phyloP scores from a whole-genome alignment of 1,140 invertebrate genomes.

The Drosophila serrata region DNA sequence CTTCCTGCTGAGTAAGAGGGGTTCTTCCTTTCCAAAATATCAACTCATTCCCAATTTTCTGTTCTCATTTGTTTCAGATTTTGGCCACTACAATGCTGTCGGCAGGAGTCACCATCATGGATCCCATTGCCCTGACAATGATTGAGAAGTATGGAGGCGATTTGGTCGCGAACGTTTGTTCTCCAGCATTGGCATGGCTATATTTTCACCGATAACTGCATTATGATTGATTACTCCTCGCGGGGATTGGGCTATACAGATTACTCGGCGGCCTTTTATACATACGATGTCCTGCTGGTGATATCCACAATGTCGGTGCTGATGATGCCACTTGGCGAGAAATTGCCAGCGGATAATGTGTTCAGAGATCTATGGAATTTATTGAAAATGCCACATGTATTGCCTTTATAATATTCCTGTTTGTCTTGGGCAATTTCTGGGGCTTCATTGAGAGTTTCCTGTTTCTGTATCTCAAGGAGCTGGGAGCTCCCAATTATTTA shows the following conservation, averaged over 20 bases:
- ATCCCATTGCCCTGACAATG: slow-evolving; percentile 92
- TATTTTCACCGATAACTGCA: slow-evolving; percentile 92
- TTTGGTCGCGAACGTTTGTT: slow-evolving; percentile 92
- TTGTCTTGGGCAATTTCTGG: slow-evolving; percentile 92
- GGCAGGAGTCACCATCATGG: slow-evolving; percentile 92
- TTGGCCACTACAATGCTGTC: slow-evolving; percentile 91
- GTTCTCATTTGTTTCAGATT: slow-evolving; percentile 86
- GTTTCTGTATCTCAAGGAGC: slow-evolving; percentile 93
- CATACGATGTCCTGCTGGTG: slow-evolving; percentile 89
- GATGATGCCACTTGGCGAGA: slow-evolving; percentile 90
- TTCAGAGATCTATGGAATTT: slow-evolving; percentile 89
- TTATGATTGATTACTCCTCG: slow-evolving; percentile 90
- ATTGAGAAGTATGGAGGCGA: slow-evolving; percentile 92
- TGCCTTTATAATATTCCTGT: slow-evolving; percentile 91
- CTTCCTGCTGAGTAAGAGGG: slow-evolving; percentile 87
- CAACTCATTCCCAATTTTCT: neutral
- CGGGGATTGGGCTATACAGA: slow-evolving; percentile 89
- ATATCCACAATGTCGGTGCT: slow-evolving; percentile 90
- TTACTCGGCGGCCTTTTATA: slow-evolving; percentile 92
- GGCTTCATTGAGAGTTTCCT: slow-evolving; percentile 94
- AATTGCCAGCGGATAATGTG: slow-evolving; percentile 90
- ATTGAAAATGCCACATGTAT: slow-evolving; percentile 91
- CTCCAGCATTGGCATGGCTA: slow-evolving; percentile 92
- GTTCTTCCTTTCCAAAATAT: neutral
- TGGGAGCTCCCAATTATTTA: slow-evolving; percentile 92